phyloP scores from a whole-genome alignment of 2,113 vertebrate genomes.

The Crotalus helleri region DNA sequence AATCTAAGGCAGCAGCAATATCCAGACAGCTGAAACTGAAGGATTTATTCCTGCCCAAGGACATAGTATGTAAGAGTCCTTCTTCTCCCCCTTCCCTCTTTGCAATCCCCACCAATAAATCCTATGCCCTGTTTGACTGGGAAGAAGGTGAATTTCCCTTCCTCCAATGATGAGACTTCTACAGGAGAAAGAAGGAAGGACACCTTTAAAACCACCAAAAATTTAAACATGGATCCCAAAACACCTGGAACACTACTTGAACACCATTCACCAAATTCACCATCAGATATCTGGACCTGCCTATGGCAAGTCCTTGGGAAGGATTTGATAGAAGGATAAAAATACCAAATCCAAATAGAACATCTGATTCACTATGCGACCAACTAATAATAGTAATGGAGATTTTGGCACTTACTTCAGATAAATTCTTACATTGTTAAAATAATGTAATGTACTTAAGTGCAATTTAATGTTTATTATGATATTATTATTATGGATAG shows the following conservation, averaged over 20 bases:
- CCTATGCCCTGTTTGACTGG: neutral
- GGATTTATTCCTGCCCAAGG: neutral
- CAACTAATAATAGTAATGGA: neutral
- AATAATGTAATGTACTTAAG: neutral
- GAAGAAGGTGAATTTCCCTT: neutral
- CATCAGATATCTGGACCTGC: neutral
- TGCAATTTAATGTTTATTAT: neutral
- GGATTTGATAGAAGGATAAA: neutral
- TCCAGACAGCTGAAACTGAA: neutral
- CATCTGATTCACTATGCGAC: neutral
- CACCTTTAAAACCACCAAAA: neutral
- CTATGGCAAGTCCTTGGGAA: neutral
- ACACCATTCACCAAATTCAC: neutral
- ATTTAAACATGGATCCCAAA: neutral
- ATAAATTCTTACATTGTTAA: neutral
- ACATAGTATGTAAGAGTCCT: neutral
- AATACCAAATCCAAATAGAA: neutral
- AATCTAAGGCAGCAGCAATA: neutral
- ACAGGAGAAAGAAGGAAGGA: neutral
- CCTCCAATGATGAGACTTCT: neutral
- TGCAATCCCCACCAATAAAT: neutral
- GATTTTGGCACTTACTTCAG: neutral
- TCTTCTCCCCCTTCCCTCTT: neutral
- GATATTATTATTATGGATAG: neutral
- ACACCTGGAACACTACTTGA: neutral